Evolutionary conservation across 2,797 vertebrate species (phyloP).

Genomic region (Lacerta agilis): DNA sequence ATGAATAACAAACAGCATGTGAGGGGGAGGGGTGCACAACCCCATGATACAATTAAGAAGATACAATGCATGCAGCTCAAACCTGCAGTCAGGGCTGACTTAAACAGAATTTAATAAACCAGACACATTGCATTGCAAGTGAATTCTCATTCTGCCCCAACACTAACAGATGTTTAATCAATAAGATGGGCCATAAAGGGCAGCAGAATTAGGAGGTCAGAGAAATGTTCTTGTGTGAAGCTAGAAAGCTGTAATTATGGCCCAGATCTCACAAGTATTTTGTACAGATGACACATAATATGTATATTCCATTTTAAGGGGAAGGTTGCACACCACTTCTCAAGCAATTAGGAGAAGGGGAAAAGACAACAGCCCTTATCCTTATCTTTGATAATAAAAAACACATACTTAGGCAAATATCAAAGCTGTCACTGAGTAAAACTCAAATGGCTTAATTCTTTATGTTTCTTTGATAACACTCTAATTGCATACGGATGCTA

Average conservation of each 20-base stretch:
- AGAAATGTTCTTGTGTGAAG: slow-evolving; percentile 65
- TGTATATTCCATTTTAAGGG: slow-evolving; percentile 46
- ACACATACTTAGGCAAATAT: slow-evolving; percentile 44
- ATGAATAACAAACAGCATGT: slow-evolving; percentile 46
- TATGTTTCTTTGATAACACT: not conserved
- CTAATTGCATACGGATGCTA: not conserved
- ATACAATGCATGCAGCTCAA: slow-evolving; percentile 54
- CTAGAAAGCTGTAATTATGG: slow-evolving; percentile 70
- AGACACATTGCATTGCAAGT: slow-evolving; percentile 59
- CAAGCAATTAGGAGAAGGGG: slow-evolving; percentile 29
- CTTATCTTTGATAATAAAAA: slow-evolving; percentile 36
- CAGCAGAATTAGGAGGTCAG: slow-evolving; percentile 61
- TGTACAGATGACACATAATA: slow-evolving; percentile 68
- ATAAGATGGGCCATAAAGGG: slow-evolving; percentile 71
- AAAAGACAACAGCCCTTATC: slow-evolving; percentile 41
- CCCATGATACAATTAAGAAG: slow-evolving; percentile 44
- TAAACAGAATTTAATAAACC: slow-evolving; percentile 71
- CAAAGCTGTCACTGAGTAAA: slow-evolving; percentile 27
- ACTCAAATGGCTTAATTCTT: not conserved
- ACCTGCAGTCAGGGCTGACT: slow-evolving; percentile 55
- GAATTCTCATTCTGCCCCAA: slow-evolving; percentile 65
- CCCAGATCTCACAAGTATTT: slow-evolving; percentile 64
- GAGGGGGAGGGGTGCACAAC: not conserved
- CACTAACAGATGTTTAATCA: slow-evolving; percentile 72
- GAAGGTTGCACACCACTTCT: slow-evolving; percentile 43